These are phyloP conservation scores for Drosophila paranaensis DNA, from an alignment of 2,888 invertebrate species.

Conservation along the genomic window DNA sequence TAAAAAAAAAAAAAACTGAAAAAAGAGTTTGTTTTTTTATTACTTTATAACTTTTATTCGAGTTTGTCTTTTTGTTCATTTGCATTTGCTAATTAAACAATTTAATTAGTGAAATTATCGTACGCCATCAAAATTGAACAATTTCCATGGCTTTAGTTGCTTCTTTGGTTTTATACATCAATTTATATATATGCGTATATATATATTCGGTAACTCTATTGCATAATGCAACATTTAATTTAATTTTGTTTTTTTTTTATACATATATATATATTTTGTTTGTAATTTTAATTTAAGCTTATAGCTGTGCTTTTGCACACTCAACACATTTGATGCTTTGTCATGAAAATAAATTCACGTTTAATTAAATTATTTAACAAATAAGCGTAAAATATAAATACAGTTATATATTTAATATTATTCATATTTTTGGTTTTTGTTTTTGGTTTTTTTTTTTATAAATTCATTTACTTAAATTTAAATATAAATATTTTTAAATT, in stretches of 20 bases:
- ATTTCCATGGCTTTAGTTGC: conserved; percentile 33
- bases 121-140: conserved; percentile 57
- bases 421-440: neutral
- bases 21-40: conserved; percentile 5
- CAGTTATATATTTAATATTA: conserved; percentile 15
- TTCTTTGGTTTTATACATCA: conserved; percentile 45
- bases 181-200: conserved; percentile 22
- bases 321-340: conserved; percentile 55
- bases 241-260: too few relatives aligned
- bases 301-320: conserved; percentile 55
- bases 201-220: conserved; percentile 28
- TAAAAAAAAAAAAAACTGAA: neutral
- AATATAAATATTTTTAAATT: conserved; percentile 55
- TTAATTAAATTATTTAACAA: conserved; percentile 65
- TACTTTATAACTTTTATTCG: conserved; percentile 51
- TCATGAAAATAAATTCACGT: conserved; percentile 53
- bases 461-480: conserved; percentile 46
- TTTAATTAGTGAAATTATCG: conserved; percentile 68
- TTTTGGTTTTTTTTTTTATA: conserved; percentile 15
- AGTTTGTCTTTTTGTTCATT: conserved; percentile 52
- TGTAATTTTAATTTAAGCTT: conserved; percentile 54
- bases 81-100: conserved; percentile 63
- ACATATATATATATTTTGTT: neutral
- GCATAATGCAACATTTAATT: conserved; percentile 46
- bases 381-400: conserved; percentile 71